Base-by-base conservation (phyloP, 2,113 vertebrate species). In the Neogale vison region DNA sequence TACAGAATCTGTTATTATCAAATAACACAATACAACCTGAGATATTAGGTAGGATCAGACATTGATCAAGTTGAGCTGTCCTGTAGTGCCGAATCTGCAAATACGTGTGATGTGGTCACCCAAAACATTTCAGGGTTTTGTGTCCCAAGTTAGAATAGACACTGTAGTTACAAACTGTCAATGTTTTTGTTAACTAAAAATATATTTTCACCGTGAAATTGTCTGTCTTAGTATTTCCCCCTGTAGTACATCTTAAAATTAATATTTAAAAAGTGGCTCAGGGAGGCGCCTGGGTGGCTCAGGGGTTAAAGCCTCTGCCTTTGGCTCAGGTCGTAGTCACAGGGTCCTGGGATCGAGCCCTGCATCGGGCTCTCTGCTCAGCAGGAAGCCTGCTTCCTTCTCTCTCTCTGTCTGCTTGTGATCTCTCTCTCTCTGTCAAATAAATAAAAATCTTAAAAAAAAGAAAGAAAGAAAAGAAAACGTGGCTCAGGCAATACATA, bases 41-140 rank as follows among this genome's bases (percentile, higher is more conserved):
- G 24, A 36, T 69, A 24, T 79, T 59, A 74, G 13, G 29, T 91
- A 83, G 23, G 57, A 31, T 8, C 18, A 86, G 7, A 1, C 15
- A 61, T 77, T 87, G 29, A 36, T 57, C 13, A n/a, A 13, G 11
- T 20, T 63, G 31, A 94, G 9, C 13, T 39, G 10, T 14, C 71
- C 4, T 12, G 47, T 9, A 82, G 14, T 34, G 31, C 21, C 2
- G 63, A 12, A 3, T 59, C 86, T 65, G 4, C 9, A 74, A 57
- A 59, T 7, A 31, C 4, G 12, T 7, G 11, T 31, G 15, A n/a
- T 15, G 4, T 4, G 12, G 1, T 61, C 3, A 82, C 3, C 7
- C 18, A 47, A 50, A 81, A 63, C 10, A 21, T 79, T 87, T 63
- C n/a, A 84, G 8, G 31, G 13, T 2, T 7, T 61, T 96, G 2